Conservation (phyloP, 2,113 vertebrate genomes). For the Sminthopsis crassicaudata region DNA sequence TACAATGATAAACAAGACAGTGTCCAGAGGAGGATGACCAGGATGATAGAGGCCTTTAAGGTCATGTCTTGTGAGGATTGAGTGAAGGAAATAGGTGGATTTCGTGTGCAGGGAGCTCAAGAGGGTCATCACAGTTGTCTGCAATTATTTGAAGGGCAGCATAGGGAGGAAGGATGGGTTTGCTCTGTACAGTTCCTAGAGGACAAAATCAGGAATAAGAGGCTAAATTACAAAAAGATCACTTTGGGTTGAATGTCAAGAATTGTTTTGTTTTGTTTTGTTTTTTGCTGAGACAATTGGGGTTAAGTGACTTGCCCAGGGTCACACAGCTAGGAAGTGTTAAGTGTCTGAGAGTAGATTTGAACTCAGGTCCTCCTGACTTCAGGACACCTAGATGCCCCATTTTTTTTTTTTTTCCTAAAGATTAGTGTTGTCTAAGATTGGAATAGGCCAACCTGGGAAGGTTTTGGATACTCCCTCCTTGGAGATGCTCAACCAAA, state of each 20-base stretch:
- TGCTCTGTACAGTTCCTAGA: neutral
- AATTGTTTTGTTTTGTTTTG: too few species aligned
- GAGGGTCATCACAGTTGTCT: neutral
- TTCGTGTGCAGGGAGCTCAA: neutral
- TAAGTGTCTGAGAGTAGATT: too few species aligned
- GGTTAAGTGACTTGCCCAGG: too few species aligned
- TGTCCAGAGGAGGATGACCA: neutral
- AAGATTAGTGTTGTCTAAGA: neutral
- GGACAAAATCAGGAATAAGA: neutral
- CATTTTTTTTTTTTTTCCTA: neutral
- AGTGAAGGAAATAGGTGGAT: neutral
- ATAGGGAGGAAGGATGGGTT: neutral
- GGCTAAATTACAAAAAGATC: neutral
- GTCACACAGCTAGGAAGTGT: too few species aligned
- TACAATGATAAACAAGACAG: neutral
- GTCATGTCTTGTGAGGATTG: neutral
- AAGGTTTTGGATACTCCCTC: neutral
- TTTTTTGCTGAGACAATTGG: too few species aligned
- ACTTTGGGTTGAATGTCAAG: neutral
- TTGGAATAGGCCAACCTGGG: neutral
- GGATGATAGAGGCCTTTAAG: too few species aligned
- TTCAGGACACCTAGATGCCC: too few species aligned
- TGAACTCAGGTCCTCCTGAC: too few species aligned
- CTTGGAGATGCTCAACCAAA: neutral
- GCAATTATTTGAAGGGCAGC: neutral